Evolutionary conservation across 1,140 invertebrate species (phyloP), one percentile per base, ranked within the genome.

Genomic region (Cydia splendana): DNA sequence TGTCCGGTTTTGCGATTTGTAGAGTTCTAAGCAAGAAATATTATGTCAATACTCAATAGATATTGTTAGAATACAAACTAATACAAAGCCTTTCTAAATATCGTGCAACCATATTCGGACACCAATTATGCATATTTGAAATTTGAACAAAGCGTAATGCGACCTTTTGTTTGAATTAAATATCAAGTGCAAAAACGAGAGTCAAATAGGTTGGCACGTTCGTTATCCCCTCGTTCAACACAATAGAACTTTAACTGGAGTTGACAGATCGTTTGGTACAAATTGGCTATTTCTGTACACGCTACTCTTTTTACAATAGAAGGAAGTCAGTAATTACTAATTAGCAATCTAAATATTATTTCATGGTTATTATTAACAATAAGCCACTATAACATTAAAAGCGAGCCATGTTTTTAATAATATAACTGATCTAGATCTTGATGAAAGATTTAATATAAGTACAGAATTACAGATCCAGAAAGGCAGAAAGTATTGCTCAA

Each of bases 181-280:
- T 42, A 69, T 69, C 28, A 15, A n/a, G 24, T 38, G 30, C 10
- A 71, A 71, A 71, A 71, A 71, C 34, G 18, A 71, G 67, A 38
- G 20, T 38, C 67, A 71, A 42, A 71, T 71, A n/a, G 67, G 67
- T 71, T 71, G 67, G 18, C 67, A 71, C 67, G 67, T 69, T 69
- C 28, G 65, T 42, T 71, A 42, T 71, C 34, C 67, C 67, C 67
- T 69, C n/a, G 67, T 71, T 45, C 30, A n/a, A 34, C 28, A 71
- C 67, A 71, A 71, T 71, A 71, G 67, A 45, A 71, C 34, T 24
- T 71, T 71, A 71, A 38, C 67, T 71, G 67, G 34, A 38, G 34
- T 6, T 71, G 34, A 71, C 67, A 71, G 34, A 42, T 45, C 24
- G 67, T 2, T 18, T 28, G 65, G 13, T 42, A 71, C 38, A 3